Evolutionary conservation across 1,140 invertebrate species (phyloP).

Genomic region (Drosophila rhopaloa): DNA sequence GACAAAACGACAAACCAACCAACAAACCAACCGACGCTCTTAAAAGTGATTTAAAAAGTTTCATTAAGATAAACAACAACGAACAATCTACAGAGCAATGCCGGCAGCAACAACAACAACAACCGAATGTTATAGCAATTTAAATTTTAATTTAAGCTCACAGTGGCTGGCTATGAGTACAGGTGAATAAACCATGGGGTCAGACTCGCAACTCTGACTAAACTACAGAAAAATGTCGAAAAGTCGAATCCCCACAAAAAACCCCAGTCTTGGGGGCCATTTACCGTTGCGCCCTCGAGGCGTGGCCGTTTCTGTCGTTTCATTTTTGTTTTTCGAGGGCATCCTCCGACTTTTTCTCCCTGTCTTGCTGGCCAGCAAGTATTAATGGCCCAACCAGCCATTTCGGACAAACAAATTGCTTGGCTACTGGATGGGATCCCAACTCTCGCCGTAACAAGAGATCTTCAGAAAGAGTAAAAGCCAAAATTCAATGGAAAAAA

Average conservation of each 20-base stretch:
- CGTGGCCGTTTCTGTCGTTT: constrained; percentile 69
- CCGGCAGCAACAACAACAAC: background rate
- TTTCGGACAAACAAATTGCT: constrained; percentile 52
- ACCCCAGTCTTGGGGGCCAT: constrained; percentile 55
- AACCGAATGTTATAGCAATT: constrained; percentile 72
- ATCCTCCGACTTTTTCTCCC: constrained; percentile 17
- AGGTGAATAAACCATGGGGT: constrained; percentile 78
- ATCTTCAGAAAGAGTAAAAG: constrained; percentile 44
- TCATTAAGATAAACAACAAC: constrained; percentile 76
- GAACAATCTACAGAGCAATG: constrained; percentile 17
- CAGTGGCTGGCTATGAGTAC: constrained; percentile 61
- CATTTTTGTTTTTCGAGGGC: constrained; percentile 58
- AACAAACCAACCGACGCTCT: constrained; percentile 45
- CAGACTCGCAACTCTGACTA: constrained; percentile 28
- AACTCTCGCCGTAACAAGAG: constrained; percentile 29
- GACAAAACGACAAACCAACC: constrained; percentile 12
- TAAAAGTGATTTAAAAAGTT: constrained; percentile 82
- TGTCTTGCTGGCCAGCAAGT: constrained; percentile 3
- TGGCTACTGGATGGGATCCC: constrained; percentile 61
- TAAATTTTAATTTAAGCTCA: constrained; percentile 68
- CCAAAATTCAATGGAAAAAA: constrained; percentile 74
- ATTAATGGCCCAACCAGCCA: constrained; percentile 57
- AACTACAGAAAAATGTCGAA: constrained; percentile 21
- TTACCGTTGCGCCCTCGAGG: constrained; percentile 78
- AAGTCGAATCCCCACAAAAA: constrained; percentile 1